These are phyloP conservation scores for Thymallus thymallus DNA, from an alignment of 2,113 vertebrate genomes.

Conservation along the genomic window DNA sequence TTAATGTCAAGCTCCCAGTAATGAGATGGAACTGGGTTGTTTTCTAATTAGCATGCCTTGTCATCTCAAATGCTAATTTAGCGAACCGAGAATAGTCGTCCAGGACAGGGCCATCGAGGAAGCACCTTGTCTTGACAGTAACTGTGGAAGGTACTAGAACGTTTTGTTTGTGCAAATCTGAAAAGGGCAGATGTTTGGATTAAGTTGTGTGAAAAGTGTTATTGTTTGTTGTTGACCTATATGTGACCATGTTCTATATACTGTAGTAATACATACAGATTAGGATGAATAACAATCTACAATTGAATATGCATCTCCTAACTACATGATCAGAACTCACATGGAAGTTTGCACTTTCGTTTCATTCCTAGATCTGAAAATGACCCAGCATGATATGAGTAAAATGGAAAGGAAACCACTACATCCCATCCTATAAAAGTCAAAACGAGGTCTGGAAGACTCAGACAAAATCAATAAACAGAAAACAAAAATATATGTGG, in stretches of 20 bases:
- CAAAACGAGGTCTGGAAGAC: not conserved
- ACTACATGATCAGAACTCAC: no score
- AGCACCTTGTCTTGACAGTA: not conserved
- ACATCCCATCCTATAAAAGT: not conserved
- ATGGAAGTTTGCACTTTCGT: no score
- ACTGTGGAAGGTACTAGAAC: not conserved
- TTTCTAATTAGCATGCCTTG: conserved; percentile 17
- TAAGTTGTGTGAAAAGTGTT: no score
- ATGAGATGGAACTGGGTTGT: conserved; percentile 53
- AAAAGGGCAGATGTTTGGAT: not conserved
- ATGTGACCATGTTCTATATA: no score
- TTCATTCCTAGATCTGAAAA: no score
- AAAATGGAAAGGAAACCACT: no score
- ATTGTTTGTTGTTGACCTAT: no score
- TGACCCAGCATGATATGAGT: no score
- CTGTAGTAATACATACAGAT: no score
- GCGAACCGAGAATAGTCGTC: not conserved
- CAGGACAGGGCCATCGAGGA: not conserved
- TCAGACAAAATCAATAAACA: conserved; percentile 16
- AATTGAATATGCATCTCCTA: no score
- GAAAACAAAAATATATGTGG: conserved; percentile 14
- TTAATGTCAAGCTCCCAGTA: conserved; percentile 46
- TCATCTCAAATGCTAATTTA: conserved; percentile 13
- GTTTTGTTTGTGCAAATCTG: not conserved
- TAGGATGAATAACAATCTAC: no score